phyloP scores from a whole-genome alignment of 2,113 vertebrate species.

The Limnothrissa miodon region DNA sequence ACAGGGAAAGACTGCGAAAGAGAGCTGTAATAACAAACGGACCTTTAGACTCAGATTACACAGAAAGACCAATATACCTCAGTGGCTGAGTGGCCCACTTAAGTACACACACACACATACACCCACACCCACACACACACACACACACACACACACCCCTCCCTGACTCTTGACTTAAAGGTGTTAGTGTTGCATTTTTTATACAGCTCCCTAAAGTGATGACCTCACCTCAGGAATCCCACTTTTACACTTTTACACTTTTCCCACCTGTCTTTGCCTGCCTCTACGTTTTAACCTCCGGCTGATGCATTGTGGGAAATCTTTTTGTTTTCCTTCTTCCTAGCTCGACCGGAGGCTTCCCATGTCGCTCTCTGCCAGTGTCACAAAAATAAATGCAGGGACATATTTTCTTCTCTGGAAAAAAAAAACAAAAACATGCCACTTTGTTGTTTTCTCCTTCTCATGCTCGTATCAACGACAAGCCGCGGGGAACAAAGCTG shows the following conservation, averaged over 20 bases:
- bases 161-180: slow-evolving; percentile 45
- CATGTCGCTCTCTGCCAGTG: slow-evolving; percentile 9
- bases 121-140: not conserved
- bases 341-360: slow-evolving; percentile 28
- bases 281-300: not conserved
- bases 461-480: slow-evolving; percentile 25
- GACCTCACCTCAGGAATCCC: slow-evolving; percentile 50
- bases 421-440: not conserved
- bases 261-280: not conserved
- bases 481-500: slow-evolving; percentile 12
- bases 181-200: slow-evolving; percentile 52
- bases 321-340: slow-evolving; percentile 17
- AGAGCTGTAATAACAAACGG: slow-evolving; percentile 20
- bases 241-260: slow-evolving; percentile 16
- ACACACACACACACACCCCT: not conserved
- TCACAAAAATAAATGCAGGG: slow-evolving; percentile 30
- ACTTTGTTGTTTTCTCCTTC: not conserved
- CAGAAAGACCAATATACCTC: slow-evolving; percentile 21
- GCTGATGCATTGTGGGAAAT: not conserved
- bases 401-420: not conserved
- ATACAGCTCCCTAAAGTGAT: slow-evolving; percentile 47
- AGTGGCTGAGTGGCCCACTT: not conserved
- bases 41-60: slow-evolving; percentile 35
- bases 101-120: not conserved
- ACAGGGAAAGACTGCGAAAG: not conserved